Evolutionary conservation across 1,140 invertebrate species (phyloP).

Genomic region (Drosophila pallidifrons): DNA sequence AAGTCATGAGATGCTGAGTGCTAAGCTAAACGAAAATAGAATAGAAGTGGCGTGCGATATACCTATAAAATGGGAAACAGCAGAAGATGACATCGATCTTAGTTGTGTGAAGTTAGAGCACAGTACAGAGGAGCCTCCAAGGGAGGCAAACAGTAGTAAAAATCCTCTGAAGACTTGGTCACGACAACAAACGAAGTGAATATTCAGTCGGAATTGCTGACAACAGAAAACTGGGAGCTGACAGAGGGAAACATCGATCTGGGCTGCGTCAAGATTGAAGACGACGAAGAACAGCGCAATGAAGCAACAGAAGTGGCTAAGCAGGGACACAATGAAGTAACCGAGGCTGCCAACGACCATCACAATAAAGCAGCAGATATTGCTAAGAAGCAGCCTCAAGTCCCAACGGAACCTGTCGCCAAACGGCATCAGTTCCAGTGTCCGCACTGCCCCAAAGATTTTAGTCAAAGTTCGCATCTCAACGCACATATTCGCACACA

Average conservation of each 20-base stretch:
- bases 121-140: not conserved
- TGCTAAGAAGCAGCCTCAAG: too few relatives aligned
- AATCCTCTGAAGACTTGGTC: not conserved
- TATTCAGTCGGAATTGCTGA: conserved; percentile 17
- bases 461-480: conserved; percentile 24
- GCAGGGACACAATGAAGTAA: not conserved
- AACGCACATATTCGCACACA: conserved; percentile 37
- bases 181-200: not conserved
- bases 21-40: not conserved
- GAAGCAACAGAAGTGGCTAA: not conserved
- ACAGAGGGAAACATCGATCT: conserved; percentile 17
- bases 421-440: conserved; percentile 23
- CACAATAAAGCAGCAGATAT: not conserved
- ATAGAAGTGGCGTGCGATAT: not conserved
- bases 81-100: not conserved
- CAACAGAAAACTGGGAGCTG: conserved; percentile 30
- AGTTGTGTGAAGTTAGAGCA: conserved; percentile 1
- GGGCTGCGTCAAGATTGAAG: conserved; percentile 24
- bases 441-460: conserved; percentile 28
- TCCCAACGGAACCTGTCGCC: not conserved
- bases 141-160: too few relatives aligned
- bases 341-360: too few relatives aligned
- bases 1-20: conserved; percentile 12
- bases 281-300: not conserved
- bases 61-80: conserved; percentile 2